A percentile compares a stretch with the other conserved stretches of the same genome.
Evolutionary conservation across 2,113 vertebrate species (phyloP).

Genomic region (Eolophus roseicapilla): DNA sequence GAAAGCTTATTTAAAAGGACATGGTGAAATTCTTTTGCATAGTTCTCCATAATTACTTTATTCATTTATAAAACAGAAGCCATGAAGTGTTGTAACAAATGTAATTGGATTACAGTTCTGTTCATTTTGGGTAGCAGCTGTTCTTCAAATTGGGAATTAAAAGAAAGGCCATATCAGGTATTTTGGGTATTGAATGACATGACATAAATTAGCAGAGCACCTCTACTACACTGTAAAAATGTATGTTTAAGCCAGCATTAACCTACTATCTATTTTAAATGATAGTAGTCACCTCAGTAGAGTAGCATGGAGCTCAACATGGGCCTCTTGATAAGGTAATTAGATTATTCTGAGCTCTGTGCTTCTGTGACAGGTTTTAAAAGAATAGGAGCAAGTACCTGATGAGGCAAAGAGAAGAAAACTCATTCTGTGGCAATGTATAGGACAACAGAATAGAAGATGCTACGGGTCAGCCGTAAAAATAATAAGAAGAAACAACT

Average conservation of each 20-base stretch:
- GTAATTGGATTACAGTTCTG: neutral
- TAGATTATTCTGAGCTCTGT: conserved; percentile 14
- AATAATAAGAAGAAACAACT: neutral
- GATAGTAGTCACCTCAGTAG: neutral
- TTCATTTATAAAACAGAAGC: neutral
- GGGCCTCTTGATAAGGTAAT: neutral
- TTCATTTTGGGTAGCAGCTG: neutral
- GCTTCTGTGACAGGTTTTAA: neutral
- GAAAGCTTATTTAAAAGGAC: neutral
- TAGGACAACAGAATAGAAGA: neutral
- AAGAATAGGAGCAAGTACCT: neutral
- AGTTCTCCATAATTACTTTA: neutral
- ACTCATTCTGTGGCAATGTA: neutral
- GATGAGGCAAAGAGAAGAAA: neutral
- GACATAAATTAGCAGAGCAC: neutral
- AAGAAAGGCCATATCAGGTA: neutral
- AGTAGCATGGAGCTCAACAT: neutral
- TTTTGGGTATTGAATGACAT: neutral
- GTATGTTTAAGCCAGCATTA: conserved; percentile 26
- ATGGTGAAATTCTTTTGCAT: neutral
- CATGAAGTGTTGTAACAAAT: neutral
- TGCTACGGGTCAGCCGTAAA: neutral
- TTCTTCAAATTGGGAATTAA: neutral
- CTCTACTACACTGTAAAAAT: neutral
- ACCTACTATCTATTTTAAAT: conserved; percentile 8